Evolutionary conservation across 2,888 invertebrate species (phyloP).

Genomic region (Noctua pronuba): DNA sequence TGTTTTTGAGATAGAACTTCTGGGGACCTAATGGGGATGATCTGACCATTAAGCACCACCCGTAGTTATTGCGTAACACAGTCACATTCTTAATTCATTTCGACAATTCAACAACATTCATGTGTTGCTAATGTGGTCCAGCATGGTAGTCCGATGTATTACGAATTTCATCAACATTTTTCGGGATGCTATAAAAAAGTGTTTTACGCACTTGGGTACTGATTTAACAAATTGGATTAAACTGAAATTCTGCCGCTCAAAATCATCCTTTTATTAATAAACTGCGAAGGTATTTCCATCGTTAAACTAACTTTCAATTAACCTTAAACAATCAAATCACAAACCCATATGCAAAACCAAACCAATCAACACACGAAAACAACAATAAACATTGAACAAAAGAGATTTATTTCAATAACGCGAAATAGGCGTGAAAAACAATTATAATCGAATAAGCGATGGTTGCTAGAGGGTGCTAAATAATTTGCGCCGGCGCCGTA

Average conservation of each 20-base stretch:
- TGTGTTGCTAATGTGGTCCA: too few relatives aligned
- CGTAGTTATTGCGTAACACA: too few relatives aligned
- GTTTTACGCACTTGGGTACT: too few relatives aligned
- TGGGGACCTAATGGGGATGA: too few relatives aligned
- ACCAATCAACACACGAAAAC: slow-evolving; percentile 72
- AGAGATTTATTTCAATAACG: slow-evolving; percentile 88
- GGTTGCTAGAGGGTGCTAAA: slow-evolving; percentile 79
- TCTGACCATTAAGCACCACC: too few relatives aligned
- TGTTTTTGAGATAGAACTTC: too few relatives aligned
- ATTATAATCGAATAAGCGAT: slow-evolving; percentile 86
- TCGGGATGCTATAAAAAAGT: too few relatives aligned
- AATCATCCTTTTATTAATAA: neutral
- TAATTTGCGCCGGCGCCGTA: slow-evolving; percentile 75
- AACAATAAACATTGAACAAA: slow-evolving; percentile 83
- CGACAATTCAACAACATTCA: too few relatives aligned
- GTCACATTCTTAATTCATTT: too few relatives aligned
- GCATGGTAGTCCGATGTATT: too few relatives aligned
- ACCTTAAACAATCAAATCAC: slow-evolving; percentile 37
- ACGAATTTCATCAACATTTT: too few relatives aligned
- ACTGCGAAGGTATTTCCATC: neutral
- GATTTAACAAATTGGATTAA: too few relatives aligned
- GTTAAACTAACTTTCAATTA: neutral
- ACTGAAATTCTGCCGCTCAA: neutral
- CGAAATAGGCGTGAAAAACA: slow-evolving; percentile 89
- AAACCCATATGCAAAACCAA: slow-evolving; percentile 52